Conservation (phyloP, 2,888 invertebrate genomes). For the Synergus laeviventris region DNA sequence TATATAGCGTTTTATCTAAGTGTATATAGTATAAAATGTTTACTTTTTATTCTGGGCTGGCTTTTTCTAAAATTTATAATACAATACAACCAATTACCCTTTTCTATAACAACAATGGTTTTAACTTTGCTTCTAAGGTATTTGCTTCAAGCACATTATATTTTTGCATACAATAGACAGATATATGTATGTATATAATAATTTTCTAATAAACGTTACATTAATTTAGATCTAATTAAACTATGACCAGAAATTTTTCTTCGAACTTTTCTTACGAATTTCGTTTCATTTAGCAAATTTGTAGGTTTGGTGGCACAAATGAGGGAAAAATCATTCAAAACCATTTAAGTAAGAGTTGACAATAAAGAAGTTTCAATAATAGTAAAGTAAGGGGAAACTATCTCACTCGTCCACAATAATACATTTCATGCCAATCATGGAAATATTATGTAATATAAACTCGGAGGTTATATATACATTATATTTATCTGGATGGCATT, state of each 20-base stretch:
- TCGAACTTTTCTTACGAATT: background rate
- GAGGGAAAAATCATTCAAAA: background rate
- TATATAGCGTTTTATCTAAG: background rate
- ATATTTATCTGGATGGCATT: background rate
- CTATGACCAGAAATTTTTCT: background rate
- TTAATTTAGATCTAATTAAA: background rate
- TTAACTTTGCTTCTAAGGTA: background rate
- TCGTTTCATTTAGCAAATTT: background rate
- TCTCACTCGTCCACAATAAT: background rate
- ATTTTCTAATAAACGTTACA: background rate
- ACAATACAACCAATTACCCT: background rate
- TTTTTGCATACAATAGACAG: background rate
- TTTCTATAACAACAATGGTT: background rate
- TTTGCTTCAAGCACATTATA: background rate
- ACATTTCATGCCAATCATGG: background rate
- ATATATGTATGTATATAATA: background rate
- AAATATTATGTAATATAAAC: constrained; percentile 5
- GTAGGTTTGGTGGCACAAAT: background rate
- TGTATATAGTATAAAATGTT: background rate
- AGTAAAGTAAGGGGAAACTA: background rate
- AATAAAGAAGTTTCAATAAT: background rate
- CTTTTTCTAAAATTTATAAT: background rate
- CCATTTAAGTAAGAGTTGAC: background rate
- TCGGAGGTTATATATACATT: background rate
- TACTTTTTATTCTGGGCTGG: background rate